A percentile compares a stretch with the other conserved stretches of the same genome.
These are phyloP conservation scores for Petrophora chlorosata DNA, from an alignment of 2,888 invertebrate genomes.

Conservation along the genomic window DNA sequence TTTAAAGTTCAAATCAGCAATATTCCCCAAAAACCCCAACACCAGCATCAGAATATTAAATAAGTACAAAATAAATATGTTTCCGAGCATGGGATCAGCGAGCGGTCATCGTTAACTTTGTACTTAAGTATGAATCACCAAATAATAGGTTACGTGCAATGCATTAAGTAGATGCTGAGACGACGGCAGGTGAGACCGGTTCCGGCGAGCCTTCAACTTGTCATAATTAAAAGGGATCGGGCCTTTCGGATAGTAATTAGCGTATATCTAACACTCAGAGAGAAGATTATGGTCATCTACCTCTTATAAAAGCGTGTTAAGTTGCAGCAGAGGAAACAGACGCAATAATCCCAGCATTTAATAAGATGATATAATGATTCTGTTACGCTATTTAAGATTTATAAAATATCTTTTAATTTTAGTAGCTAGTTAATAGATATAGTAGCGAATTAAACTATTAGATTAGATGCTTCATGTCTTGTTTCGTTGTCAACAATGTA, in stretches of 20 bases:
- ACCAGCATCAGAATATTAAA: conserved; percentile 34
- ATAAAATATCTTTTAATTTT: conserved; percentile 9
- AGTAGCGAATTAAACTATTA: too few relatives aligned
- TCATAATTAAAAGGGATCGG: conserved; percentile 59
- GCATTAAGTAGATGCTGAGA: conserved; percentile 38
- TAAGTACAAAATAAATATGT: conserved; percentile 30
- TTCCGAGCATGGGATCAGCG: conserved; percentile 29
- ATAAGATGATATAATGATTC: conserved; percentile 13
- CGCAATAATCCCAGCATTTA: conserved; percentile 1
- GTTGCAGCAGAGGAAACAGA: conserved; percentile 1
- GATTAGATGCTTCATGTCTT: too few relatives aligned
- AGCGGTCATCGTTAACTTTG: conserved; percentile 34
- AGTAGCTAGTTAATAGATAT: too few relatives aligned
- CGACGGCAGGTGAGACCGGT: conserved; percentile 47
- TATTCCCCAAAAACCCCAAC: conserved; percentile 21
- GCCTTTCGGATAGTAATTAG: conserved; percentile 53
- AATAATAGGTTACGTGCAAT: conserved; percentile 37
- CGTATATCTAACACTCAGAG: conserved; percentile 45
- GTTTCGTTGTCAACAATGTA: conserved; percentile 6
- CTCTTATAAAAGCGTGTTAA: conserved; percentile 14
- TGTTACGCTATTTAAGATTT: conserved; percentile 4
- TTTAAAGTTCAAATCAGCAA: conserved; percentile 3
- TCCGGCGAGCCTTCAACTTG: conserved; percentile 52
- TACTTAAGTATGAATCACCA: conserved; percentile 41
- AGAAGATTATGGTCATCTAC: conserved; percentile 28